phyloP scores from a whole-genome alignment of 23 tunicate species.

The Corella eumyota region DNA sequence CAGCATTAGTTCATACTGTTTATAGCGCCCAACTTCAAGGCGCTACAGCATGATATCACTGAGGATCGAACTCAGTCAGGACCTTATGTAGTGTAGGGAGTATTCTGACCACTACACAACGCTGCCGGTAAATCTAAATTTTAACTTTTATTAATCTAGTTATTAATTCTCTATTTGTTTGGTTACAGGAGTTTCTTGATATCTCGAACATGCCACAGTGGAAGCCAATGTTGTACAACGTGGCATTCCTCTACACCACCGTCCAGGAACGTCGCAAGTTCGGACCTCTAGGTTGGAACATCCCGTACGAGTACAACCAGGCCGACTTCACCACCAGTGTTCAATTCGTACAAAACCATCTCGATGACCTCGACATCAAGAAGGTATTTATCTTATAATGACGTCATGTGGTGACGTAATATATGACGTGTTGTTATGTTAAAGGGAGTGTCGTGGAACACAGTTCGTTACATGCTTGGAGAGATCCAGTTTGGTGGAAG shows the following conservation, averaged over 20 bases:
- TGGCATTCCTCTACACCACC: constrained; percentile 95
- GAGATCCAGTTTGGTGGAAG: constrained; percentile 99
- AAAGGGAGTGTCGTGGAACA: constrained; percentile 99
- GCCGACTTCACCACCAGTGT: constrained; percentile 96
- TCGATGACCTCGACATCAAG: constrained; percentile 91
- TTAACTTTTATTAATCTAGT: too few species aligned
- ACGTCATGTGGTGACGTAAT: neutral
- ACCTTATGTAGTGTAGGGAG: too few species aligned
- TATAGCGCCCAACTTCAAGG: too few species aligned
- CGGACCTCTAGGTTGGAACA: constrained; percentile 99
- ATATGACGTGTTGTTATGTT: neutral
- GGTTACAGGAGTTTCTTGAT: constrained; percentile 84
- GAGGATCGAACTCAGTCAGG: too few species aligned
- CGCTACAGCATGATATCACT: too few species aligned
- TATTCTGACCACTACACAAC: too few species aligned
- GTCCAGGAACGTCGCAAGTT: constrained; percentile 98
- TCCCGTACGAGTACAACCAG: constrained; percentile 98
- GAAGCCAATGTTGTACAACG: constrained; percentile 94
- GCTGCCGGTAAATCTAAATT: too few species aligned
- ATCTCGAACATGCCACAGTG: constrained; percentile 97
- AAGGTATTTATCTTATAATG: constrained; percentile 63
- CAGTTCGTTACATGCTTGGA: constrained; percentile 97
- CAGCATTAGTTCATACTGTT: neutral
- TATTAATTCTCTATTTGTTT: neutral
- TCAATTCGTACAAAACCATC: constrained; percentile 95